These are phyloP conservation scores for Mylabris sibirica DNA, from an alignment of 2,888 invertebrate species.

Conservation along the genomic window DNA sequence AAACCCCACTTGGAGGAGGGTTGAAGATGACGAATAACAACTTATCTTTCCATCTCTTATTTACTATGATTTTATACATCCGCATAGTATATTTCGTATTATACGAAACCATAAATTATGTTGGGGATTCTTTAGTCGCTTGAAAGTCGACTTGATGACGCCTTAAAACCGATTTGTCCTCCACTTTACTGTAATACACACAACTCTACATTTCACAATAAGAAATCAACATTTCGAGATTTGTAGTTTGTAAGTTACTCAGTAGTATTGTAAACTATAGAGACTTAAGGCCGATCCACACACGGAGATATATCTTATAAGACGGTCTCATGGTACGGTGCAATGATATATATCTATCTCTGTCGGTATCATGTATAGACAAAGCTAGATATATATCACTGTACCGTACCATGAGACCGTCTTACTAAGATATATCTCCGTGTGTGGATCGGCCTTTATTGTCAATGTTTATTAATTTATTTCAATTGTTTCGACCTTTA, in stretches of 20 bases:
- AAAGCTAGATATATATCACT: too few species aligned
- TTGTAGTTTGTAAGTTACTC: neutral
- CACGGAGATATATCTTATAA: too few species aligned
- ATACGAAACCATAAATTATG: slow-evolving; percentile 16
- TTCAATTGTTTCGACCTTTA: too few species aligned
- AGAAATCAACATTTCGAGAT: neutral
- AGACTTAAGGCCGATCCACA: too few species aligned
- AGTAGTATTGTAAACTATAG: neutral
- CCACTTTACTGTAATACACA: neutral
- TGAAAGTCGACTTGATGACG: slow-evolving; percentile 20
- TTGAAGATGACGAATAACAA: slow-evolving; percentile 16
- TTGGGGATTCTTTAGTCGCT: slow-evolving; percentile 9
- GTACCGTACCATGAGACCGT: too few species aligned
- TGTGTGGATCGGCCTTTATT: too few species aligned
- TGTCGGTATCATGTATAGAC: too few species aligned
- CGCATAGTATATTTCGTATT: neutral
- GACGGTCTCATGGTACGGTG: too few species aligned
- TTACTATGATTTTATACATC: neutral
- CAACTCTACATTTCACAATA: neutral
- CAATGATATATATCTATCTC: too few species aligned
- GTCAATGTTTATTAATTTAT: too few species aligned
- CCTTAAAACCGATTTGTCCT: slow-evolving; percentile 18
- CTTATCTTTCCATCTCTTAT: slow-evolving; percentile 5
- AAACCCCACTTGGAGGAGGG: neutral
- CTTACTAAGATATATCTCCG: too few species aligned